Evolutionary conservation across 2,113 vertebrate species (phyloP).

Genomic region (Carollia perspicillata): DNA sequence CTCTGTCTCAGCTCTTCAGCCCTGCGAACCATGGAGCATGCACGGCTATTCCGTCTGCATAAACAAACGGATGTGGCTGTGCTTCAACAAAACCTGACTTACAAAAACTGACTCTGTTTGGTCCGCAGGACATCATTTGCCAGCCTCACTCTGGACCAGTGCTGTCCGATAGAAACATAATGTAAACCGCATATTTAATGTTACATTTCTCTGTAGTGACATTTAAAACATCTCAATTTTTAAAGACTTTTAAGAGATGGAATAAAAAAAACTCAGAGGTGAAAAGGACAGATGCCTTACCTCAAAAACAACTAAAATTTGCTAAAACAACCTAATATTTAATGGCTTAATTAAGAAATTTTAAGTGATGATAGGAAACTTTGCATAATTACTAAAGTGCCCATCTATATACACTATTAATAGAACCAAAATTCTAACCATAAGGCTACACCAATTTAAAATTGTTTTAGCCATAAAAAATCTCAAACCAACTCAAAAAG

Average conservation of each 20-base stretch:
- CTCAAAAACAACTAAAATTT: neutral
- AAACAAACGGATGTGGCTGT: neutral
- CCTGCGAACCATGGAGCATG: neutral
- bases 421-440: neutral
- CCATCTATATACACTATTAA: neutral
- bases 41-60: neutral
- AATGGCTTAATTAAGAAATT: neutral
- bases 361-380: neutral
- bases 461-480: neutral
- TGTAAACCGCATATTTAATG: neutral
- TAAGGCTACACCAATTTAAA: neutral
- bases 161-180: neutral
- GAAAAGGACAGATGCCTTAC: neutral
- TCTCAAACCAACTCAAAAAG: neutral
- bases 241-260: neutral
- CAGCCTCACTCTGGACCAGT: neutral
- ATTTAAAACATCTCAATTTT: neutral
- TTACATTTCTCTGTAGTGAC: neutral
- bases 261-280: neutral
- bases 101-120: neutral
- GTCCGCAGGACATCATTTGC: neutral
- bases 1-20: neutral
- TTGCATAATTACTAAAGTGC: neutral
- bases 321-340: neutral
- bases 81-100: neutral